Evolutionary conservation across 1,140 invertebrate species (phyloP).

Genomic region (Myzus persicae): DNA sequence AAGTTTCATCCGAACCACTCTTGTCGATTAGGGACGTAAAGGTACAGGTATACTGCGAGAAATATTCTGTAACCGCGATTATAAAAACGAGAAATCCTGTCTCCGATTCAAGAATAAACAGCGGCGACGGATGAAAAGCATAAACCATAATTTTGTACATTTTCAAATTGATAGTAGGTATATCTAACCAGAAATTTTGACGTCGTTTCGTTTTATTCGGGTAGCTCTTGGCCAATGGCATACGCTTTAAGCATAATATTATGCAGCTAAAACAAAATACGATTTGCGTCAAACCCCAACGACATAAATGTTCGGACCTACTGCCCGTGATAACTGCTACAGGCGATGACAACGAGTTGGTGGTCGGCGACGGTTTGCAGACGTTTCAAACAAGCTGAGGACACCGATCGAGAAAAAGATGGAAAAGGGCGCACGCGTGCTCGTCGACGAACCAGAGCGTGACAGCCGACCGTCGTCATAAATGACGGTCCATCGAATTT

Average conservation of each 20-base stretch:
- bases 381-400: background rate
- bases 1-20: background rate
- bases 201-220: background rate
- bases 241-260: no score
- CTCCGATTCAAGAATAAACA: background rate
- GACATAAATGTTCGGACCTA: background rate
- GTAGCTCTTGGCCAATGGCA: no score
- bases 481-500: background rate
- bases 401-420: background rate
- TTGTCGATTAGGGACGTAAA: background rate
- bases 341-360: background rate
- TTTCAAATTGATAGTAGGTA: background rate
- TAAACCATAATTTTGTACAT: background rate
- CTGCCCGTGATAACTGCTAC: background rate
- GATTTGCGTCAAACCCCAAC: background rate
- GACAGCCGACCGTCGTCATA: background rate
- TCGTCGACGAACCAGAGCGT: slow-evolving; percentile 6
- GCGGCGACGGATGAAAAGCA: background rate
- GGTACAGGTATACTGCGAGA: background rate
- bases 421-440: background rate
- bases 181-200: background rate
- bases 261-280: background rate
- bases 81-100: background rate
- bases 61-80: background rate
- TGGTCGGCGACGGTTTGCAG: background rate